A percentile compares a stretch with the other conserved stretches of the same genome.
These are phyloP conservation scores for Natator depressus DNA, from an alignment of 2,113 vertebrate species.

Conservation along the genomic window DNA sequence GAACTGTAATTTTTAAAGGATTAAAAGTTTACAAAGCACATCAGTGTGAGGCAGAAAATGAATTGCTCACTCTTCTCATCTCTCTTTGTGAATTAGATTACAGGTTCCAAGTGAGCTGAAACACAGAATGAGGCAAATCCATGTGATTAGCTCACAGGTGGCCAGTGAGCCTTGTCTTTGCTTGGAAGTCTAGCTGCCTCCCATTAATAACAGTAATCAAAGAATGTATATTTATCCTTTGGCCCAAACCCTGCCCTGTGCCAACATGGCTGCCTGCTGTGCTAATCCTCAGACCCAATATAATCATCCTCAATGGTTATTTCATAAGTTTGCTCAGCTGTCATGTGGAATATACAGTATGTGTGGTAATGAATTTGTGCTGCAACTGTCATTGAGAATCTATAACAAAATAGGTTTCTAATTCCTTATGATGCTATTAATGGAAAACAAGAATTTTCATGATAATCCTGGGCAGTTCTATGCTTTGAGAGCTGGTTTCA, in stretches of 20 bases:
- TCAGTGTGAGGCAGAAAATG: slow-evolving; percentile 37
- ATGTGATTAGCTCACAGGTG: slow-evolving; percentile 51
- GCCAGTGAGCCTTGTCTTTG: slow-evolving; percentile 56
- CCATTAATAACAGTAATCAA: slow-evolving; percentile 78
- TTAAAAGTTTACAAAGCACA: slow-evolving; percentile 41
- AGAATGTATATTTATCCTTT: slow-evolving; percentile 77
- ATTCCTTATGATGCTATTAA: accelerated
- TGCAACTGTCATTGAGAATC: background rate
- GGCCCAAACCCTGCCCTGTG: slow-evolving; percentile 72
- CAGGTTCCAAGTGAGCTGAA: slow-evolving; percentile 29
- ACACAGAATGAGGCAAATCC: slow-evolving; percentile 52
- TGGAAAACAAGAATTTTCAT: accelerated
- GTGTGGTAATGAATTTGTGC: background rate
- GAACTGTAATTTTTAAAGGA: slow-evolving; percentile 51
- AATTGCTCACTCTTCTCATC: slow-evolving; percentile 56
- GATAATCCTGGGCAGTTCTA: background rate
- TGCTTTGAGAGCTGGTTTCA: background rate
- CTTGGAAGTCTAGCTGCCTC: slow-evolving; percentile 79
- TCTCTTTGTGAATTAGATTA: slow-evolving; percentile 67
- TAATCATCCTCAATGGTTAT: slow-evolving; percentile 38
- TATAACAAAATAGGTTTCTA: accelerated
- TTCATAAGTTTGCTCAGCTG: slow-evolving; percentile 68
- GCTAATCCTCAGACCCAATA: slow-evolving; percentile 66
- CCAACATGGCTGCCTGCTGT: slow-evolving; percentile 59
- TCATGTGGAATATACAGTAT: background rate